Conservation (phyloP, 2,888 invertebrate species). For the Chesias legatella region DNA sequence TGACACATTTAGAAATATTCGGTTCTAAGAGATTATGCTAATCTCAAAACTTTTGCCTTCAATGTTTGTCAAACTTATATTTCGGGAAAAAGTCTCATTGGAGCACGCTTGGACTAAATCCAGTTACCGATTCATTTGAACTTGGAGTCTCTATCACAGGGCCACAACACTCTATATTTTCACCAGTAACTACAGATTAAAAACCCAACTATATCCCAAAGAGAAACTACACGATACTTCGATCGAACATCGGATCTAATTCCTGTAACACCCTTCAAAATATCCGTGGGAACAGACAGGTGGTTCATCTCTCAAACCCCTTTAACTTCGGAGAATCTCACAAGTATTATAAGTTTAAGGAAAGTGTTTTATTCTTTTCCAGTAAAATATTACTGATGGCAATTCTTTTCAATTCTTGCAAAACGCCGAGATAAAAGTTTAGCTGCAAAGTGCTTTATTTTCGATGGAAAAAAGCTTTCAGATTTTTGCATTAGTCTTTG, state of each 20-base stretch:
- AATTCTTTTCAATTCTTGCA: slow-evolving; percentile 35
- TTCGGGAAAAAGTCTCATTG: too few species aligned
- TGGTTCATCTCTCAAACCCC: slow-evolving; percentile 36
- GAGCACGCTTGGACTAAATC: too few species aligned
- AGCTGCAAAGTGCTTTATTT: slow-evolving; percentile 7
- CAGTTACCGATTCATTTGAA: too few species aligned
- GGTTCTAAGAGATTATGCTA: too few species aligned
- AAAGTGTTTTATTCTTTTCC: slow-evolving; percentile 36
- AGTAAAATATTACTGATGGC: slow-evolving; percentile 35
- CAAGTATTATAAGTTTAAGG: slow-evolving; percentile 51
- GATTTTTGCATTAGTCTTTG: too few species aligned
- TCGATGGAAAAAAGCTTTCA: neutral
- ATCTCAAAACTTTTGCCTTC: too few species aligned
- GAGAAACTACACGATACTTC: slow-evolving; percentile 33
- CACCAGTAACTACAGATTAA: too few species aligned
- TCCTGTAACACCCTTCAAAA: slow-evolving; percentile 34
- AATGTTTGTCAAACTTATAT: too few species aligned
- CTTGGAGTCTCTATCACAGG: too few species aligned
- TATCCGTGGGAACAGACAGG: slow-evolving; percentile 46
- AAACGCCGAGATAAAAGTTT: slow-evolving; percentile 35
- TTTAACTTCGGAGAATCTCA: slow-evolving; percentile 51
- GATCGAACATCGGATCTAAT: slow-evolving; percentile 44
- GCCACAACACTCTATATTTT: too few species aligned
- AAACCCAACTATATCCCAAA: neutral
- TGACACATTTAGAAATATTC: too few species aligned